Percentiles rank a stretch among this genome's conserved stretches.
Evolutionary conservation across 2,888 invertebrate species (phyloP).

Genomic region (Colletes collaris): DNA sequence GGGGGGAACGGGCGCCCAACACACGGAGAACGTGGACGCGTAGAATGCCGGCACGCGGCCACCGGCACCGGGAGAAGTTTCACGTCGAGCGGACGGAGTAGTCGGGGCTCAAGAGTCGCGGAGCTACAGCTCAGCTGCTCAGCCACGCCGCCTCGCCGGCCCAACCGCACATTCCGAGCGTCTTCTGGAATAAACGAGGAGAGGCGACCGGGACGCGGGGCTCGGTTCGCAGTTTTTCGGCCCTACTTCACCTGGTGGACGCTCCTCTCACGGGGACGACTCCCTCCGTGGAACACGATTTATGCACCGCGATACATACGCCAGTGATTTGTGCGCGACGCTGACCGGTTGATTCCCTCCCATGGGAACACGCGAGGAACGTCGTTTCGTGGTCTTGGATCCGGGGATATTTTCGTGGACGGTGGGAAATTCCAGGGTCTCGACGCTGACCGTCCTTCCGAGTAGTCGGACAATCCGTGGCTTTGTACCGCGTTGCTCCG

Average conservation of each 20-base stretch:
- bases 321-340: constrained; percentile 17
- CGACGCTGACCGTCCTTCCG: neutral
- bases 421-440: constrained; percentile 5
- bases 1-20: no score
- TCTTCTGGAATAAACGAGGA: constrained; percentile 42
- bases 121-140: constrained; percentile 53
- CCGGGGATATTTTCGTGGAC: no score
- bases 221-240: constrained; percentile 13
- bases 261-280: neutral
- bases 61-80: constrained; percentile 54
- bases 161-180: constrained; percentile 27
- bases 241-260: constrained; percentile 20
- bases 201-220: constrained; percentile 21
- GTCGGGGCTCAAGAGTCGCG: constrained; percentile 61
- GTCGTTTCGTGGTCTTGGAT: no score
- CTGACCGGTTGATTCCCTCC: neutral
- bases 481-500: neutral
- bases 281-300: constrained; percentile 5
- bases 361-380: neutral
- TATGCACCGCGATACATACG: constrained; percentile 1
- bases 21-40: neutral
- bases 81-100: constrained; percentile 51
- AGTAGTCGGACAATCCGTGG: neutral
- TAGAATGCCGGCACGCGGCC: constrained; percentile 49
- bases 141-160: constrained; percentile 38